A percentile compares a stretch with the other conserved stretches of the same genome.
These are phyloP conservation scores for Ennomos quercinarius DNA, from an alignment of 2,888 invertebrate species.

Conservation along the genomic window DNA sequence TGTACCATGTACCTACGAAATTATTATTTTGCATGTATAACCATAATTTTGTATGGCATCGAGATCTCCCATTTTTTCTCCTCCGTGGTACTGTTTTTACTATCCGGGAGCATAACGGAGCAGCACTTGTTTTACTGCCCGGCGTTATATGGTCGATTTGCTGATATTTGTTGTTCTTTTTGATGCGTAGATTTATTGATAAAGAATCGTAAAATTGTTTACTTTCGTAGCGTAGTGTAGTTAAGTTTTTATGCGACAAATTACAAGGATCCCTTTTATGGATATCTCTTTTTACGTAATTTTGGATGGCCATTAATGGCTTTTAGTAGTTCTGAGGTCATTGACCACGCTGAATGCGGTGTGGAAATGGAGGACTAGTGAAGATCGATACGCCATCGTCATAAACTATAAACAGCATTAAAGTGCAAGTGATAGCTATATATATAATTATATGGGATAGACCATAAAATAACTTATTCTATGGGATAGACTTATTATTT, in stretches of 20 bases:
- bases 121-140: constrained; percentile 30
- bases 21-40: too few species aligned
- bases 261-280: constrained; percentile 18
- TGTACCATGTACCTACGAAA: too few species aligned
- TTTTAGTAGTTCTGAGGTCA: neutral
- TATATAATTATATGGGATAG: too few species aligned
- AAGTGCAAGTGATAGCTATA: too few species aligned
- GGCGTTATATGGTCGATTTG: constrained; percentile 42
- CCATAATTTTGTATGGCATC: too few species aligned
- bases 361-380: too few species aligned
- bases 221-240: constrained; percentile 8
- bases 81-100: constrained; percentile 8
- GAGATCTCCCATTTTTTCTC: too few species aligned
- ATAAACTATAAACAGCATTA: too few species aligned
- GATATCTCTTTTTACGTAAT: constrained; percentile 21
- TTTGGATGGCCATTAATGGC: constrained; percentile 11
- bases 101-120: constrained; percentile 4
- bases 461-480: too few species aligned
- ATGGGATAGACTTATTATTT: too few species aligned
- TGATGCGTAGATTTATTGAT: constrained; percentile 25
- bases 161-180: constrained; percentile 40
- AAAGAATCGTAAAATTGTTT: constrained; percentile 32
- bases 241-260: constrained; percentile 19
- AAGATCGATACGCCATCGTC: too few species aligned
- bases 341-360: too few species aligned